These are phyloP conservation scores for Hydrolagus colliei DNA, from an alignment of 2,797 vertebrate genomes.

Conservation along the genomic window DNA sequence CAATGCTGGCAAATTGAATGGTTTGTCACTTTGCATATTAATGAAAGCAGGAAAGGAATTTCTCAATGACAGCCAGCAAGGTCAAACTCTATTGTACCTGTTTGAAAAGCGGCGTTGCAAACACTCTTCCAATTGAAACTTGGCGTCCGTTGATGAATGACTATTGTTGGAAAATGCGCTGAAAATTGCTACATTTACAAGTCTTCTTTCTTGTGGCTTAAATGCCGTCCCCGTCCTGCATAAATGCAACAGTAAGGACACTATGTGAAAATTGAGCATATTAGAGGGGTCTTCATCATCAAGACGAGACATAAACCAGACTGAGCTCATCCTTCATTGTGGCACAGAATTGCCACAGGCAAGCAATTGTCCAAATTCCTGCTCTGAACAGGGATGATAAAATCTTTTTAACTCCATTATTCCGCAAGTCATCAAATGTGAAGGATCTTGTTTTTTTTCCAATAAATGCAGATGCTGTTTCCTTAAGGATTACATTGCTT, in stretches of 20 bases:
- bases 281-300: not conserved
- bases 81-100: not conserved
- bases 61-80: slow-evolving; percentile 2
- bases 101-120: too few species aligned
- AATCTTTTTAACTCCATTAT: not conserved
- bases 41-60: not conserved
- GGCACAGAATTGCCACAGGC: not conserved
- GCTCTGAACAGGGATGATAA: slow-evolving; percentile 6
- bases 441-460: not conserved
- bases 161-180: slow-evolving; percentile 4
- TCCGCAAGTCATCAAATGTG: not conserved
- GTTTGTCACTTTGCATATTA: not conserved
- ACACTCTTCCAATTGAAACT: too few species aligned
- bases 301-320: not conserved
- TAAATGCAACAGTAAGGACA: not conserved
- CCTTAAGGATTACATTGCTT: not conserved
- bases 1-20: not conserved
- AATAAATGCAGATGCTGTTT: not conserved
- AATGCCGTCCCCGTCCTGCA: not conserved
- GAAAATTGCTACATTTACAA: not conserved
- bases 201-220: not conserved
- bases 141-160: too few species aligned
- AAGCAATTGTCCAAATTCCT: not conserved
- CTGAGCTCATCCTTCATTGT: not conserved
- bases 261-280: not conserved